Evolutionary conservation across 2,113 vertebrate species (phyloP).

Genomic region (Larimichthys polyactis): DNA sequence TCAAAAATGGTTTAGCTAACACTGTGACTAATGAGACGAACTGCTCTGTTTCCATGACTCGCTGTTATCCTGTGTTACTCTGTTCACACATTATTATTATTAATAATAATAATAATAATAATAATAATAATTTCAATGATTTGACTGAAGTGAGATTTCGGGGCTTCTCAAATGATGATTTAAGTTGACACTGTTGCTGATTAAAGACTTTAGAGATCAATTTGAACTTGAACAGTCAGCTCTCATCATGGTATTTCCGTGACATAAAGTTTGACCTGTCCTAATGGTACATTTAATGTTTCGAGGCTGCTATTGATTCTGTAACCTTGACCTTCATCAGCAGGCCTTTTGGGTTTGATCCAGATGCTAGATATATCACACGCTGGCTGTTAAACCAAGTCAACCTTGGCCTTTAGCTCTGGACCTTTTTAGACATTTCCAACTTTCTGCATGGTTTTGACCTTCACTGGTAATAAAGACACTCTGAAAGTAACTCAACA

Average conservation of each 20-base stretch:
- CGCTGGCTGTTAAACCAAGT: constrained; percentile 14
- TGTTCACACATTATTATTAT: too few species aligned
- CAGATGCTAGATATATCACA: constrained; percentile 19
- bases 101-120: too few species aligned
- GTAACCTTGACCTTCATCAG: constrained; percentile 60
- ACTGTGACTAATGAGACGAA: too few species aligned
- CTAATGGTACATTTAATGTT: background rate
- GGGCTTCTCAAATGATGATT: too few species aligned
- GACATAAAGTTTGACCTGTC: constrained; percentile 14
- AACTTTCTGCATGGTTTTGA: constrained; percentile 25
- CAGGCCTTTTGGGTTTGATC: constrained; percentile 17
- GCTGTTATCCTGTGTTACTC: too few species aligned
- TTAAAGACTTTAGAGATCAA: background rate
- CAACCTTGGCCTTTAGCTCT: constrained; percentile 57
- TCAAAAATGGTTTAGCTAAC: too few species aligned
- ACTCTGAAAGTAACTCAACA: constrained; percentile 1
- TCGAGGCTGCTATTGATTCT: constrained; percentile 11
- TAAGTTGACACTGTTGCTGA: too few species aligned
- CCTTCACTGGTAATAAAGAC: constrained; percentile 30
- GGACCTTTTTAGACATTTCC: constrained; percentile 24
- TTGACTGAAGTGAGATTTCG: too few species aligned
- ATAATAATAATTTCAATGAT: too few species aligned
- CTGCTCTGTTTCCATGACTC: too few species aligned
- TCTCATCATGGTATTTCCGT: background rate
- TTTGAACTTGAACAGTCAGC: background rate